Conservation (phyloP, 2,888 invertebrate species). For the Tortrix viridana region DNA sequence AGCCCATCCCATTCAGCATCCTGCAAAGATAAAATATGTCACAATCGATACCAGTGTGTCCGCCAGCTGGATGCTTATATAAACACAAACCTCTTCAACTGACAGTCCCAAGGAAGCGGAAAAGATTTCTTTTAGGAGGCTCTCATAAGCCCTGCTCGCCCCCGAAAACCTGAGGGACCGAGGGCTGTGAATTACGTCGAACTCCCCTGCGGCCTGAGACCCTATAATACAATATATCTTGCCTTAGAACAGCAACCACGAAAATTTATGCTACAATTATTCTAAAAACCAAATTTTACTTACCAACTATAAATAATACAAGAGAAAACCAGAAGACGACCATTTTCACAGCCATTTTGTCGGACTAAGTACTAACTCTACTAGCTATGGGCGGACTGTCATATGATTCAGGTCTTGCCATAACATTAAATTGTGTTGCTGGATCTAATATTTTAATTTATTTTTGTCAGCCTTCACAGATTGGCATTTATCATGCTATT, state of each 20-base stretch:
- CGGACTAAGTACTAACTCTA: constrained; percentile 41
- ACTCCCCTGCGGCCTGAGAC: constrained; percentile 86
- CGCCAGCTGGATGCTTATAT: no score
- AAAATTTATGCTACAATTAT: neutral
- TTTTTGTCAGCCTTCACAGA: no score
- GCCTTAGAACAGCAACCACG: neutral
- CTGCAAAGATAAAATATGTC: constrained; percentile 54
- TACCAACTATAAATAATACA: constrained; percentile 68
- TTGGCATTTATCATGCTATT: no score
- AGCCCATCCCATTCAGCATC: constrained; percentile 88
- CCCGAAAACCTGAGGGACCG: constrained; percentile 88
- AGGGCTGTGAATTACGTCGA: constrained; percentile 88
- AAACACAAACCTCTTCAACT: constrained; percentile 85
- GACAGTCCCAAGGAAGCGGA: constrained; percentile 89
- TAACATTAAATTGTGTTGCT: constrained; percentile 41
- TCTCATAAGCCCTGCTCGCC: constrained; percentile 85
- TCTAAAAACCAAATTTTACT: constrained; percentile 45
- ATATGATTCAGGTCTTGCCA: constrained; percentile 75
- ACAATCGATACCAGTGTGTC: neutral
- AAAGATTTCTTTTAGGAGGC: constrained; percentile 87
- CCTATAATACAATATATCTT: constrained; percentile 52
- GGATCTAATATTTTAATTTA: no score
- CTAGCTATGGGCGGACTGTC: constrained; percentile 60
- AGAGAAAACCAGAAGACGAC: constrained; percentile 69
- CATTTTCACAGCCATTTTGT: constrained; percentile 74